phyloP scores from a whole-genome alignment of 2,797 vertebrate species.

The Melanogrammus aeglefinus region DNA sequence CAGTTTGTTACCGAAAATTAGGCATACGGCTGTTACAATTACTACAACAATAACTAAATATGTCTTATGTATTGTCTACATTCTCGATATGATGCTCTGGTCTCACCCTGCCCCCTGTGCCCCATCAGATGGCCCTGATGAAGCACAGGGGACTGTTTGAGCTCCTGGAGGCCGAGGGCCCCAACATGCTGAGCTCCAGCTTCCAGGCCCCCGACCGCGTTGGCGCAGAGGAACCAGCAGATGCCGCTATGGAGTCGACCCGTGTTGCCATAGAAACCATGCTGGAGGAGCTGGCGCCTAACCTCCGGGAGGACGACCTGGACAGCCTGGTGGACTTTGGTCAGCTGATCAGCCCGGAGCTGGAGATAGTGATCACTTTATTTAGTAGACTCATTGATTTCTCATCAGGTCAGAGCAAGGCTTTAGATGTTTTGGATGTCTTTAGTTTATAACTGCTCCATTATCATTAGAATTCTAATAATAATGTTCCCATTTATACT shows the following conservation, averaged over 20 bases:
- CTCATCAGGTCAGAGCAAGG: too few relatives aligned
- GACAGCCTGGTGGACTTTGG: constrained; percentile 80
- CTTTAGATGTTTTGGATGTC: too few relatives aligned
- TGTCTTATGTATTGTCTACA: too few relatives aligned
- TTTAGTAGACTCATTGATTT: too few relatives aligned
- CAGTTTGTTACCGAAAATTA: too few relatives aligned
- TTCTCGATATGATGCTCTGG: too few relatives aligned
- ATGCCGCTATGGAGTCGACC: constrained; percentile 57
- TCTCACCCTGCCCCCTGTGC: too few relatives aligned
- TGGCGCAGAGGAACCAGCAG: neutral
- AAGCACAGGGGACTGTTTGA: constrained; percentile 59
- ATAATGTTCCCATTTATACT: neutral
- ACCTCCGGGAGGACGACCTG: constrained; percentile 81
- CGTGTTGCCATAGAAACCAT: constrained; percentile 79
- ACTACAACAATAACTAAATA: too few relatives aligned
- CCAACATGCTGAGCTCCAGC: constrained; percentile 35
- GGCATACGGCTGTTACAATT: too few relatives aligned
- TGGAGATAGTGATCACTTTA: constrained; percentile 73
- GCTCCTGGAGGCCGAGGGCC: constrained; percentile 70
- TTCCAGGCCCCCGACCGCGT: neutral
- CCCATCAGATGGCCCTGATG: too few relatives aligned
- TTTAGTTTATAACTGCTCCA: too few relatives aligned
- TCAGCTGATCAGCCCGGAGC: constrained; percentile 74
- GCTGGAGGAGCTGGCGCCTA: constrained; percentile 80
- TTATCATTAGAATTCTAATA: too few relatives aligned